Evolutionary conservation across 2,797 vertebrate species (phyloP), one percentile per base, ranked within the genome.

Genomic region (Anguilla pacifica): DNA sequence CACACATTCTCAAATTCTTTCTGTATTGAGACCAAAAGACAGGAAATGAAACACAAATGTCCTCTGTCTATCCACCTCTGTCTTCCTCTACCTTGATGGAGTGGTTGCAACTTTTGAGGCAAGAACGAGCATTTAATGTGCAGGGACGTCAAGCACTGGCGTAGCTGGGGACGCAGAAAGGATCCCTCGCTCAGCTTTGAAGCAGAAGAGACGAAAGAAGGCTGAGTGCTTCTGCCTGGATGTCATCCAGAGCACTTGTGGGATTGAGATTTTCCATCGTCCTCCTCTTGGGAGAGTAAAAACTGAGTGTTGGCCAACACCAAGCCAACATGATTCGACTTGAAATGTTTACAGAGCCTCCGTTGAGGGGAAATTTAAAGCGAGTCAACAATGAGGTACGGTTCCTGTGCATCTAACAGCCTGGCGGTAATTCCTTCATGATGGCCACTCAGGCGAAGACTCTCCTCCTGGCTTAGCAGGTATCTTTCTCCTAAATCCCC

Each of bases 331-430:
- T 90, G 28, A 93, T 93, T 93, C n/a, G 90, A 87, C 55, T 22
- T 90, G 92, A 91, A 90, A 91, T 90, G 87, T 91, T 92, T 88
- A 89, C 86, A 89, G 85, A 15, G 82, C 88, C 84, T 86, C 85
- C 31, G 83, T 85, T 59, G 35, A 85, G 70, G 61, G 84, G 6
- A 92, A 88, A 87, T 79, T 39, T 72, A 67, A 89, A 86, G 77
- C 49, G 0, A 87, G 88, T 87, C 85, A 88, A 91, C 49, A 84
- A 59, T 74, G 59, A 74, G 43, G 77, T 53, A 74, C 31, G 31
- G 49, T 87, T 61, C 59, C 2, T 2, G 11, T 10, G 64, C 70
- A 59, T 87, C 86, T 64, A 7, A 17, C 46, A 43, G 74, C 43
- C 39, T 49, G 67, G 17, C 61, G 31, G 81, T 82, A 46, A 28